A percentile compares a stretch with the other conserved stretches of the same genome.
Evolutionary conservation across 2,888 invertebrate species (phyloP).

Genomic region (Rhabditoides inermis): DNA sequence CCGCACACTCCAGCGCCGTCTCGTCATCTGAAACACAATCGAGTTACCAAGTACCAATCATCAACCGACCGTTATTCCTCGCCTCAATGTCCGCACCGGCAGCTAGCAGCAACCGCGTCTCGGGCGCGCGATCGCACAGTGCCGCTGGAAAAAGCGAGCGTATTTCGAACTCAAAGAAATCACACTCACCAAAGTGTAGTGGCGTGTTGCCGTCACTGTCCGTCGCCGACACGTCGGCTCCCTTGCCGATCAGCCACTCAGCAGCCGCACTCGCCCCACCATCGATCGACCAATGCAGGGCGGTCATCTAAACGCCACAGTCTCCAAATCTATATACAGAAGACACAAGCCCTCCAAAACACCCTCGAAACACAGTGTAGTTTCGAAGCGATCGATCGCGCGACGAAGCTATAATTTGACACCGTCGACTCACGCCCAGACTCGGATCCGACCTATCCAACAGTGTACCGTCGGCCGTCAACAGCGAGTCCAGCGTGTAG

Average conservation of each 20-base stretch:
- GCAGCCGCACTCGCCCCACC: constrained; percentile 15
- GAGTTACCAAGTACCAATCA: too few species aligned
- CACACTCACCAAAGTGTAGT: constrained; percentile 39
- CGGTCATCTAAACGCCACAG: constrained; percentile 20
- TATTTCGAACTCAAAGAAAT: too few species aligned
- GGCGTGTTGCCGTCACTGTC: constrained; percentile 39
- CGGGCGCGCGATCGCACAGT: constrained; percentile 14
- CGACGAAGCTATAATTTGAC: not conserved
- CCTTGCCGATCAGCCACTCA: constrained; percentile 12
- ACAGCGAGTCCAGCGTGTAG: constrained; percentile 6
- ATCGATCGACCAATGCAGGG: constrained; percentile 27
- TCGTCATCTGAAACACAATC: too few species aligned
- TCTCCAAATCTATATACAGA: not conserved
- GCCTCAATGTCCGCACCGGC: constrained; percentile 23
- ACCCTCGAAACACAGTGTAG: not conserved
- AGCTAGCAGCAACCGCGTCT: constrained; percentile 24
- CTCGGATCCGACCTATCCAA: constrained; percentile 16
- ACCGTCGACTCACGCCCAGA: constrained; percentile 13
- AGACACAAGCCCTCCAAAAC: not conserved
- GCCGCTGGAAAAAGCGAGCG: constrained; percentile 22
- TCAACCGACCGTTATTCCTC: too few species aligned
- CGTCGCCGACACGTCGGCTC: constrained; percentile 27
- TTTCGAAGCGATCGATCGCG: not conserved
- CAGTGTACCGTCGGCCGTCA: constrained; percentile 4
- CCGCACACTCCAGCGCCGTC: too few species aligned